Evolutionary conservation across 2,888 invertebrate genomes (phyloP).

Genomic region (Theretra japonica): DNA sequence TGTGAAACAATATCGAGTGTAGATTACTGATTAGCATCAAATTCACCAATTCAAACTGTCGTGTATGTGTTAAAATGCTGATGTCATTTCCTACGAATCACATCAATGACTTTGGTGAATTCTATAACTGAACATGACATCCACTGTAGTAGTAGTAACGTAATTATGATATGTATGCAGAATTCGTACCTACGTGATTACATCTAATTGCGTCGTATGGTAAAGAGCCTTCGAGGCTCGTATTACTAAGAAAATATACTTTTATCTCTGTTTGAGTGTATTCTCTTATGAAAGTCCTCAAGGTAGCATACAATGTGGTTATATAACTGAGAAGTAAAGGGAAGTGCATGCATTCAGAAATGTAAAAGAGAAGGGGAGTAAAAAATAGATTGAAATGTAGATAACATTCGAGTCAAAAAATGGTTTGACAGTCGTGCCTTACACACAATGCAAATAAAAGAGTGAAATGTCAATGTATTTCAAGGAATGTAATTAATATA

Average conservation of each 20-base stretch:
- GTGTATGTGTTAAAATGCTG: constrained; percentile 61
- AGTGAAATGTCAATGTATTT: not conserved
- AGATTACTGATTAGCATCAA: constrained; percentile 56
- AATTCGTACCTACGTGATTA: not conserved
- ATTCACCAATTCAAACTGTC: constrained; percentile 46
- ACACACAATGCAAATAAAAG: not conserved
- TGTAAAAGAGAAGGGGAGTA: not conserved
- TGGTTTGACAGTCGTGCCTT: not conserved
- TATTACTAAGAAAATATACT: not conserved
- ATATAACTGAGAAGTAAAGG: constrained; percentile 2
- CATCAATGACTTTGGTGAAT: constrained; percentile 41
- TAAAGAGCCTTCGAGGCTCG: not conserved
- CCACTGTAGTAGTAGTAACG: constrained; percentile 20
- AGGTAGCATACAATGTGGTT: not conserved
- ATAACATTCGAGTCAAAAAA: not conserved
- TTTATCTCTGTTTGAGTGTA: not conserved
- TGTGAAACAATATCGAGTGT: constrained; percentile 45
- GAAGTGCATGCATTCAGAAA: not conserved
- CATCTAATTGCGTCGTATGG: not conserved
- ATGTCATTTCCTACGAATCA: constrained; percentile 64
- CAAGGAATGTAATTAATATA: no score
- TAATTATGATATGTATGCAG: constrained; percentile 18
- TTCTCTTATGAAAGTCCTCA: not conserved
- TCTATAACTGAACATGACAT: constrained; percentile 34
- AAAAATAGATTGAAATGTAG: not conserved